Conservation (phyloP, 2,797 vertebrate species). For the Typhlichthys eigenmanni region DNA sequence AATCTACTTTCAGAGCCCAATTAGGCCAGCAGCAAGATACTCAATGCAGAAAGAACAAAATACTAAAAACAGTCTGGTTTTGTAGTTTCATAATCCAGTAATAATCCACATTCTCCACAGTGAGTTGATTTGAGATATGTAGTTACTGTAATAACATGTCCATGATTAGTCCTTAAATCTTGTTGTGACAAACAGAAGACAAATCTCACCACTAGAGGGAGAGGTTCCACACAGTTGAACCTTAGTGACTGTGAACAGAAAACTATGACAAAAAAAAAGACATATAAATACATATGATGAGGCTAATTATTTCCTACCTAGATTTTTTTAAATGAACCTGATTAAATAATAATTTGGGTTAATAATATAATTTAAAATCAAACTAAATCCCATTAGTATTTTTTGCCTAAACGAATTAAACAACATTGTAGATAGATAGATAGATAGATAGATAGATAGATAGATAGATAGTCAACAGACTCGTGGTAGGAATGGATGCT, state of each 20-base stretch:
- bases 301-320: too few relatives aligned
- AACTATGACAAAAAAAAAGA: neutral
- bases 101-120: too few relatives aligned
- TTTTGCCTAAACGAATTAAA: too few relatives aligned
- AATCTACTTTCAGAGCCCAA: constrained; percentile 59
- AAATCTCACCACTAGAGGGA: constrained; percentile 56
- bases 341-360: too few relatives aligned
- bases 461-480: neutral
- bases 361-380: too few relatives aligned
- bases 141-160: too few relatives aligned
- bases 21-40: constrained; percentile 59
- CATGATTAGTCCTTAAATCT: neutral
- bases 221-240: constrained; percentile 23
- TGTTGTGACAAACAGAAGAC: neutral
- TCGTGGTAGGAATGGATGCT: neutral
- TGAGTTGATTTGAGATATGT: constrained; percentile 17
- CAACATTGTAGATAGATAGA: too few relatives aligned
- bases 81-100: too few relatives aligned
- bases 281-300: neutral
- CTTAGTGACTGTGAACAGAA: neutral
- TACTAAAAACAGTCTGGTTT: too few relatives aligned
- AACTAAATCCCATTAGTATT: too few relatives aligned
- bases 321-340: too few relatives aligned
- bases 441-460: neutral
- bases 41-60: constrained; percentile 44